Percentiles rank a stretch among this genome's conserved stretches.
Evolutionary conservation across 2,113 vertebrate species (phyloP).

Genomic region (Eulemur macaco): DNA sequence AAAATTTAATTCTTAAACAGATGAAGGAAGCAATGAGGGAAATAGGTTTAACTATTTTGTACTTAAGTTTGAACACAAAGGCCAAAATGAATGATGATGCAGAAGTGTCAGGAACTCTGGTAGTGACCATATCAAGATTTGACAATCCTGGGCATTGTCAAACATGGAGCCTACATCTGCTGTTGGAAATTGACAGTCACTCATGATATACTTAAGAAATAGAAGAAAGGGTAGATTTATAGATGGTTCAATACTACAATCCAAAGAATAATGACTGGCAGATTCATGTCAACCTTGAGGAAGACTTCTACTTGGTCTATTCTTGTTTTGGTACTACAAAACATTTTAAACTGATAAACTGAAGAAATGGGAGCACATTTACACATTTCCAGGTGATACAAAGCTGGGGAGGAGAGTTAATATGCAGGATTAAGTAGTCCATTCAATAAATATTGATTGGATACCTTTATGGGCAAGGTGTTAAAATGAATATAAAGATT

Average conservation of each 20-base stretch:
- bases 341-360: neutral
- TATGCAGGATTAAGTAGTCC: neutral
- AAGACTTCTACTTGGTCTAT: neutral
- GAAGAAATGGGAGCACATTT: slow-evolving; percentile 3
- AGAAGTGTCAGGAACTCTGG: neutral
- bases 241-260: neutral
- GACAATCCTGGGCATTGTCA: neutral
- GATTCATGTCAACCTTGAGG: neutral
- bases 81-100: neutral
- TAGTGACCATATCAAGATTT: neutral
- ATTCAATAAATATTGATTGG: neutral
- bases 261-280: neutral
- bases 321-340: slow-evolving; percentile 9
- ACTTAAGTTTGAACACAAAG: neutral
- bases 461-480: neutral
- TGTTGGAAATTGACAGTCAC: neutral
- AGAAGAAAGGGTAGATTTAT: neutral
- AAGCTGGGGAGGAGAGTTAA: neutral
- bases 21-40: neutral
- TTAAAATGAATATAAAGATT: neutral
- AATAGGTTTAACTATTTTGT: neutral
- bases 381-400: neutral
- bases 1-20: neutral
- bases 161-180: neutral
- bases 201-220: neutral